Base-by-base conservation (phyloP, 2,888 invertebrate species). In the Uropetala carovei region DNA sequence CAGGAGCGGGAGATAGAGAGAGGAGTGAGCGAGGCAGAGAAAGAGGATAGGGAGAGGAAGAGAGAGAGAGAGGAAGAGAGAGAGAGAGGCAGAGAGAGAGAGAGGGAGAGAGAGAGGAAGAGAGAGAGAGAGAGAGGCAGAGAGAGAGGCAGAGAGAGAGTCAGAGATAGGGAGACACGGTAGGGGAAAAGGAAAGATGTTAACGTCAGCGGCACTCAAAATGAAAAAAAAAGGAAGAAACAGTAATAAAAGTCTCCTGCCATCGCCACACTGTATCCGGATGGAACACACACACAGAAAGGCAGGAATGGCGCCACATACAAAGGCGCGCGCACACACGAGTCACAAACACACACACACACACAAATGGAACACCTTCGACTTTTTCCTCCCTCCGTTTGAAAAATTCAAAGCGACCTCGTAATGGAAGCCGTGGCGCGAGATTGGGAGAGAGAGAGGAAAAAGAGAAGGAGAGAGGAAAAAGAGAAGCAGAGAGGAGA, bases 381-480 rank as follows among this genome's bases (percentile, higher is more conserved):
- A 68, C 16, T 68, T 75, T 75, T 75, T 75, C 43, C 43, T 43
- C 27, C 75, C 68, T 18, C 68, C 68, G 68, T 22, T 27, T 75
- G 75, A 75, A 75, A 75, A 75, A 75, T 75, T 75, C 75, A 75
- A 75, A 75, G 75, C 75, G 75, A 75, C 75, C 75, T 75, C 22
- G 75, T 75, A 75, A 75, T 75, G 75, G 27, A 75, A 75, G 75
- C 27, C 75, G 22, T 75, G 11, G 7, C 22, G 75, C 13, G 27
- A 75, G 22, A 68, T 16, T 68, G 68, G 68, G 22, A 68, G 68
- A 68, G 68, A 68, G 13, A 5, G 68, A 68, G 64, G 68, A 68
- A 68, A 22, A 22, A 68, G 68, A 22, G 8, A 9, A 22, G 22
- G 27, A 27, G 75, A 22, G 75, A 75, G 22, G 22, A 22, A 27